These are phyloP conservation scores for Onchidella celtica DNA, from an alignment of 2,888 invertebrate species.

Conservation along the genomic window DNA sequence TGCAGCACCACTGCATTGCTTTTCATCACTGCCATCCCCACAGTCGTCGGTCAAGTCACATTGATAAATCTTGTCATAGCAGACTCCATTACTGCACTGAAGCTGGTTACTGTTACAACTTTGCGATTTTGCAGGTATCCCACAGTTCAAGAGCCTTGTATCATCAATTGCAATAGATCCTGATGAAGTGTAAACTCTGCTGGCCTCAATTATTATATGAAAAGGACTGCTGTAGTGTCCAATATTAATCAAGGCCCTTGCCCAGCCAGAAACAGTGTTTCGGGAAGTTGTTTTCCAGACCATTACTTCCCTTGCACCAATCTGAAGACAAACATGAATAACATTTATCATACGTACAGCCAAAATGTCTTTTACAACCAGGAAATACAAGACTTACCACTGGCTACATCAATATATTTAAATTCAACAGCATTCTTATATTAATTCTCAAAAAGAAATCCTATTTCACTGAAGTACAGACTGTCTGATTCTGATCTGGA, in stretches of 20 bases:
- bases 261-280: slow-evolving; percentile 65
- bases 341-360: too few relatives aligned
- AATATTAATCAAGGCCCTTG: slow-evolving; percentile 63
- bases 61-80: slow-evolving; percentile 63
- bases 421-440: too few relatives aligned
- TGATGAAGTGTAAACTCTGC: slow-evolving; percentile 61
- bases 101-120: slow-evolving; percentile 62
- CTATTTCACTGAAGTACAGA: too few relatives aligned
- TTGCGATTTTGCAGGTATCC: slow-evolving; percentile 58
- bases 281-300: slow-evolving; percentile 54
- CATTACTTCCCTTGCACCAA: slow-evolving; percentile 52
- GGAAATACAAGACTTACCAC: too few relatives aligned
- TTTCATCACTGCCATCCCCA: slow-evolving; percentile 69
- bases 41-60: slow-evolving; percentile 77
- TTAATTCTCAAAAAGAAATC: too few relatives aligned
- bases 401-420: too few relatives aligned
- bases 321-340: slow-evolving; percentile 10
- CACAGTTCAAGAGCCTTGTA: slow-evolving; percentile 67
- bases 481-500: too few relatives aligned
- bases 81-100: slow-evolving; percentile 66
- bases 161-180: slow-evolving; percentile 74
- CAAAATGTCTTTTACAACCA: too few relatives aligned
- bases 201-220: slow-evolving; percentile 63
- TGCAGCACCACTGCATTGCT: slow-evolving; percentile 54
- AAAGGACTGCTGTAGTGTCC: slow-evolving; percentile 67